Evolutionary conservation across 2,797 vertebrate species (phyloP).

Genomic region (Eutrigla gurnardus): DNA sequence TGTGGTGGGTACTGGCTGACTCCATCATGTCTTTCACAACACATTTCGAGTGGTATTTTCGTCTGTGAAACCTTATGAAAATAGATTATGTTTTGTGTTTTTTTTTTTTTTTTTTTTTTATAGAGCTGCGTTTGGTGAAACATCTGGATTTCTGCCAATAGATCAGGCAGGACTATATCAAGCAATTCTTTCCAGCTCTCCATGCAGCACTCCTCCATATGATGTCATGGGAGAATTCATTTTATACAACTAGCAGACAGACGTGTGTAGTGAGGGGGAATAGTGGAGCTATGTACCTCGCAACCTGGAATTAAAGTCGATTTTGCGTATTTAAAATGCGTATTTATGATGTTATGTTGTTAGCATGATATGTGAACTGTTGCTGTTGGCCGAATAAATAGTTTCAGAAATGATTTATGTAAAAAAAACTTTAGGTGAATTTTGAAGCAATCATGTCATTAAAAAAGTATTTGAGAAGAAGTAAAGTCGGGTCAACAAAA

Average conservation of each 20-base stretch:
- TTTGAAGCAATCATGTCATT: not conserved
- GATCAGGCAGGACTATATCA: conserved; percentile 44
- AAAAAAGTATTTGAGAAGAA: not conserved
- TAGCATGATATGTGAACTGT: not conserved
- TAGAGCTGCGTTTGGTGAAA: conserved; percentile 29
- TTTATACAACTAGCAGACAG: conserved; percentile 16
- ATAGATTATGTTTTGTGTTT: conserved; percentile 58
- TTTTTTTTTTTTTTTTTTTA: not conserved
- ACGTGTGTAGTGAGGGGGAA: not conserved
- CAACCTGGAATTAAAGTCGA: not conserved
- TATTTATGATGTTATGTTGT: not conserved
- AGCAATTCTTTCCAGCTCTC: conserved; percentile 44
- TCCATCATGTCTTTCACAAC: conserved; percentile 59
- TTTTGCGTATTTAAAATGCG: not conserved
- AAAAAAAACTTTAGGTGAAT: conserved; percentile 4
- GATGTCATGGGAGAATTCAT: conserved; percentile 54
- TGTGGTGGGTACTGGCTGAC: conserved; percentile 50
- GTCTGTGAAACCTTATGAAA: conserved; percentile 50
- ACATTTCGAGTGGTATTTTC: conserved; percentile 54
- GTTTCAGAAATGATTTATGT: not conserved
- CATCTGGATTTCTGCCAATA: conserved; percentile 36
- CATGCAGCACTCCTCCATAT: conserved; percentile 34
- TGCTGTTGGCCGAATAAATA: not conserved
- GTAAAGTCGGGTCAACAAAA: not conserved
- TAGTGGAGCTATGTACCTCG: not conserved